Conservation (phyloP, 2,113 vertebrate genomes). For the Callopanchax toddi region DNA sequence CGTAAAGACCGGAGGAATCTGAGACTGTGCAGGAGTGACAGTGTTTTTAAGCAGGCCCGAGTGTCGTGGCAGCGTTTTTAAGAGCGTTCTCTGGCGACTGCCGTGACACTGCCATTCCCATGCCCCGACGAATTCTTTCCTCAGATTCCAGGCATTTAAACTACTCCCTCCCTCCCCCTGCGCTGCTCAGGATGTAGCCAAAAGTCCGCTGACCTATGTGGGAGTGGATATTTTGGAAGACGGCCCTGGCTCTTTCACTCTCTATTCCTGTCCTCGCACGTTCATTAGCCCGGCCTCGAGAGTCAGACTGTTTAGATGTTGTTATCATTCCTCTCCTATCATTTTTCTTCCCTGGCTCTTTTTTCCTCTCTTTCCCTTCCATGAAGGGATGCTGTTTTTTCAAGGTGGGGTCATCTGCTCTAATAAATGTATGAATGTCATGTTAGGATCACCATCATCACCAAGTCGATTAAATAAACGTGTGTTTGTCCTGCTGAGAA, state of each 20-base stretch:
- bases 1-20: constrained; percentile 45
- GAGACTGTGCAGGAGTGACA: constrained; percentile 60
- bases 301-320: constrained; percentile 78
- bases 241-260: constrained; percentile 78
- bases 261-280: constrained; percentile 84
- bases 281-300: constrained; percentile 84
- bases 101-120: constrained; percentile 91
- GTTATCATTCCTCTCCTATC: constrained; percentile 75
- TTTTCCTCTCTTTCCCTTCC: constrained; percentile 31
- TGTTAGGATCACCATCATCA: constrained; percentile 46
- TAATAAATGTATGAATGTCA: constrained; percentile 57
- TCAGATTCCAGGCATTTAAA: constrained; percentile 88
- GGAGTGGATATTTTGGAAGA: constrained; percentile 87
- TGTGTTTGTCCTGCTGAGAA: constrained; percentile 47
- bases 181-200: constrained; percentile 92
- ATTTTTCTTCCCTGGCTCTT: constrained; percentile 64
- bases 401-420: constrained; percentile 64
- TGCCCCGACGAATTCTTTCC: constrained; percentile 92
- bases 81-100: constrained; percentile 89
- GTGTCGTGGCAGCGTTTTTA: constrained; percentile 89
- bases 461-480: constrained; percentile 51
- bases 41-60: constrained; percentile 72
- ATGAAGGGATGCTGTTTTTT: constrained; percentile 47
- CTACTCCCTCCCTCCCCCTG: constrained; percentile 76
- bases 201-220: constrained; percentile 93